Evolutionary conservation across 2,797 vertebrate genomes (phyloP).

Genomic region (Microctenopoma stevenorrisi): DNA sequence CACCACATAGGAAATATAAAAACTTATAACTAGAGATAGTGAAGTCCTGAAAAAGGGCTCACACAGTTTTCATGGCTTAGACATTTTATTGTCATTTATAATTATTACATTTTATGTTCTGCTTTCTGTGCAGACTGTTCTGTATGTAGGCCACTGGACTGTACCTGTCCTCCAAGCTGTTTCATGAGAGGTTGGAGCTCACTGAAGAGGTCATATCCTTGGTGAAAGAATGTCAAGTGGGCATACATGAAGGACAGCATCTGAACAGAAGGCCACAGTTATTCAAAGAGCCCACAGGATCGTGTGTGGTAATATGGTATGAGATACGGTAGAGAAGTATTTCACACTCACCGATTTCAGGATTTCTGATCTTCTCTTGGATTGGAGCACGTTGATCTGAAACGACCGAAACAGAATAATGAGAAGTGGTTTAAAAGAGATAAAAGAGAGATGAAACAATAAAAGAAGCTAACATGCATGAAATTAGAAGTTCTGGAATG

Average conservation of each 20-base stretch:
- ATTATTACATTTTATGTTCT: no score
- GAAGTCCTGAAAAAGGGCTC: no score
- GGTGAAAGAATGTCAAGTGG: constrained; percentile 98
- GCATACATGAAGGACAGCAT: constrained; percentile 99
- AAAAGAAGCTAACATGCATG: constrained; percentile 17
- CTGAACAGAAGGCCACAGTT: constrained; percentile 69
- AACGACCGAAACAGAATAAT: constrained; percentile 14
- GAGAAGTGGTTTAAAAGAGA: background rate
- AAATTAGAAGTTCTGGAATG: constrained; percentile 23
- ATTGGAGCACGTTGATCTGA: constrained; percentile 98
- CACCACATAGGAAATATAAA: no score
- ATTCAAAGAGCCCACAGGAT: background rate
- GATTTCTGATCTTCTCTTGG: constrained; percentile 97
- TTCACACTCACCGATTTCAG: constrained; percentile 91
- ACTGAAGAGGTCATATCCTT: constrained; percentile 97
- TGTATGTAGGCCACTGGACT: background rate
- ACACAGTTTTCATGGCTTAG: no score
- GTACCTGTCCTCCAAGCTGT: constrained; percentile 94
- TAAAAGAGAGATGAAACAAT: constrained; percentile 7
- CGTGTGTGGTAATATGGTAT: background rate
- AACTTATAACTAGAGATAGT: no score
- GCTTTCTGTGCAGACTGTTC: no score
- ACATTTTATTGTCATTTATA: no score
- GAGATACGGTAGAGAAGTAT: background rate
- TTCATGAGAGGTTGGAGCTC: constrained; percentile 98